A percentile compares a stretch with the other conserved stretches of the same genome.
These are phyloP conservation scores for Brachyalestes nurse DNA, from an alignment of 2,797 vertebrate species.

Conservation along the genomic window DNA sequence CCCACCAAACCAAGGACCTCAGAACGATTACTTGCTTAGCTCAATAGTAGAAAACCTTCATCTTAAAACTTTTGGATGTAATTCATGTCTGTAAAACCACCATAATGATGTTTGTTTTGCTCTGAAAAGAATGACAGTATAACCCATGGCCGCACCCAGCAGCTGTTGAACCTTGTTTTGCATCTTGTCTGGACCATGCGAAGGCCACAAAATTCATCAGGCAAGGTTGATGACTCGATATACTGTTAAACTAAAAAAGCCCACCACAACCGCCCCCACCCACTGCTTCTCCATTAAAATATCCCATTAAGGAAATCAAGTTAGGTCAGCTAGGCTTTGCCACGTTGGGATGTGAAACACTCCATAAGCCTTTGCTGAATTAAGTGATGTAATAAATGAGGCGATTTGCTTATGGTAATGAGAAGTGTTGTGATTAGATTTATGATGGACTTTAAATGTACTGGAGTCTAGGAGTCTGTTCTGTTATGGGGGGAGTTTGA, in stretches of 20 bases:
- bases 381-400: constrained; percentile 45
- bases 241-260: constrained; percentile 32
- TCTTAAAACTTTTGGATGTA: not conserved
- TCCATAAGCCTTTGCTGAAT: constrained; percentile 15
- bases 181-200: not conserved
- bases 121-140: too few relatives aligned
- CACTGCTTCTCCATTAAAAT: constrained; percentile 29
- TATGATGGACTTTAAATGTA: constrained; percentile 37
- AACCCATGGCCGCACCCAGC: too few relatives aligned
- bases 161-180: too few relatives aligned
- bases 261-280: not conserved
- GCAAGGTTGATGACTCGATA: constrained; percentile 36
- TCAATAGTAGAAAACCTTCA: too few relatives aligned
- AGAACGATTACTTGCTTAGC: too few relatives aligned
- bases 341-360: not conserved
- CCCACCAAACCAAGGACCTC: too few relatives aligned
- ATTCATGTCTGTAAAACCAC: not conserved
- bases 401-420: constrained; percentile 44
- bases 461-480: constrained; percentile 1
- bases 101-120: not conserved
- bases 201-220: constrained; percentile 29
- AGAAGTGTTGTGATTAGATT: constrained; percentile 46
- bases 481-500: not conserved
- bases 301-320: constrained; percentile 44
- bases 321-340: constrained; percentile 4